Evolutionary conservation across 37 sponge, comb jelly and placozoan species (phyloP).

Genomic region (Geodia barretti): DNA sequence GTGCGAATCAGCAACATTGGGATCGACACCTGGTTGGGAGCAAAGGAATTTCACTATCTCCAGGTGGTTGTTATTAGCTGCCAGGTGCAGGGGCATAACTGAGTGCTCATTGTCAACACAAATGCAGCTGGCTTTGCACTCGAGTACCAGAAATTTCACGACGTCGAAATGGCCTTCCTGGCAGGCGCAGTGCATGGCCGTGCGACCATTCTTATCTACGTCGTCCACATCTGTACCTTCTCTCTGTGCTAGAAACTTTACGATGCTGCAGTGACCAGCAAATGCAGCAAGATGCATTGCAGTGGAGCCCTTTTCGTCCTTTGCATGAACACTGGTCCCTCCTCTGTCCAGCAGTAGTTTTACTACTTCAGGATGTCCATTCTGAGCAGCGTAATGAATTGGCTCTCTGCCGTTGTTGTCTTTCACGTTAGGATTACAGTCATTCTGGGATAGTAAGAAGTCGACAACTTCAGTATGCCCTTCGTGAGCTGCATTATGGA

Average conservation of each 20-base stretch:
- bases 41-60: constrained; percentile 27
- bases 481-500: constrained; percentile 73
- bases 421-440: constrained; percentile 19
- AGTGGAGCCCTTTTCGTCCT: constrained; percentile 59
- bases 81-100: constrained; percentile 35
- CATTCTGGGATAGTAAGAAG: constrained; percentile 37
- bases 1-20: constrained; percentile 12
- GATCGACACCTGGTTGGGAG: constrained; percentile 7
- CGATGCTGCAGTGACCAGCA: constrained; percentile 57
- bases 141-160: constrained; percentile 41
- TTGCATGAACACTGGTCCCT: neutral
- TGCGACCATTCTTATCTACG: constrained; percentile 30
- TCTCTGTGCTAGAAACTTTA: constrained; percentile 40
- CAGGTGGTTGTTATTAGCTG: constrained; percentile 45
- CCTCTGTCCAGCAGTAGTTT: constrained; percentile 35
- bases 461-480: constrained; percentile 60
- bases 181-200: constrained; percentile 72
- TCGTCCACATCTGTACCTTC: constrained; percentile 7
- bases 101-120: constrained; percentile 9
- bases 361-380: constrained; percentile 67
- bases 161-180: constrained; percentile 68
- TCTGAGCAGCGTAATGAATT: constrained; percentile 70
- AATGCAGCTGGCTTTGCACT: constrained; percentile 8
- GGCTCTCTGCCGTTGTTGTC: constrained; percentile 71
- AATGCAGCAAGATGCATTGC: constrained; percentile 74